A percentile compares a stretch with the other conserved stretches of the same genome.
These are phyloP conservation scores for Sylvia atricapilla DNA, from an alignment of 2,113 vertebrate genomes.

Conservation along the genomic window DNA sequence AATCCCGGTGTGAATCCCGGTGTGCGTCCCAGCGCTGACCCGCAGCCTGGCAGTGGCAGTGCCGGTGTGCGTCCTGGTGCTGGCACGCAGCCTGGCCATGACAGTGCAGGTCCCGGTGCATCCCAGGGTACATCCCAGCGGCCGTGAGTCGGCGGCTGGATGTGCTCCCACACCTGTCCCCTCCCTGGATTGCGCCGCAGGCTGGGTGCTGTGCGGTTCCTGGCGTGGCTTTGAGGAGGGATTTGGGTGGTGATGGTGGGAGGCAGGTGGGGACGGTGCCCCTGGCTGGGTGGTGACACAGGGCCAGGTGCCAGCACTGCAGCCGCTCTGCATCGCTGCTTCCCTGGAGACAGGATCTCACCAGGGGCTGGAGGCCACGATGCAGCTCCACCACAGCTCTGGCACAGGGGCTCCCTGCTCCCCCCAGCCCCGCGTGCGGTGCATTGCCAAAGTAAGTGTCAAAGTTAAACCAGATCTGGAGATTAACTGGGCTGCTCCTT, in stretches of 20 bases:
- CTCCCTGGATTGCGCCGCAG: neutral
- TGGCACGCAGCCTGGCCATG: neutral
- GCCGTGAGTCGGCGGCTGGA: neutral
- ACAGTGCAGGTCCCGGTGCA: neutral
- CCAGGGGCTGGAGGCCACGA: neutral
- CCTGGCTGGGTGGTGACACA: neutral
- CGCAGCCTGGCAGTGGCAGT: too few relatives aligned
- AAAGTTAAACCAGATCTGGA: constrained; percentile 33
- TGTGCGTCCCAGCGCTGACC: neutral
- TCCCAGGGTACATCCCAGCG: neutral
- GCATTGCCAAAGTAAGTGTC: neutral
- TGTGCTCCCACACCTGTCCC: constrained; percentile 36
- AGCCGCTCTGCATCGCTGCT: neutral
- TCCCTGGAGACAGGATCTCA: neutral
- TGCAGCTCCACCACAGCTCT: accelerated
- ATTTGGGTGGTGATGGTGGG: neutral
- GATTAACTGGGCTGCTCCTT: neutral
- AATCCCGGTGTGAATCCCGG: neutral
- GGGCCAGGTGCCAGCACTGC: neutral
- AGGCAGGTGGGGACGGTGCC: constrained; percentile 34
- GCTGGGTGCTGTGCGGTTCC: neutral
- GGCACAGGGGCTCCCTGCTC: accelerated
- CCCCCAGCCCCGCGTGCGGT: neutral
- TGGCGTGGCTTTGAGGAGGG: accelerated
- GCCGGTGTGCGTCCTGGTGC: neutral